Base-by-base conservation (phyloP, 1,140 invertebrate genomes). In the Drosophila fuyamai region DNA sequence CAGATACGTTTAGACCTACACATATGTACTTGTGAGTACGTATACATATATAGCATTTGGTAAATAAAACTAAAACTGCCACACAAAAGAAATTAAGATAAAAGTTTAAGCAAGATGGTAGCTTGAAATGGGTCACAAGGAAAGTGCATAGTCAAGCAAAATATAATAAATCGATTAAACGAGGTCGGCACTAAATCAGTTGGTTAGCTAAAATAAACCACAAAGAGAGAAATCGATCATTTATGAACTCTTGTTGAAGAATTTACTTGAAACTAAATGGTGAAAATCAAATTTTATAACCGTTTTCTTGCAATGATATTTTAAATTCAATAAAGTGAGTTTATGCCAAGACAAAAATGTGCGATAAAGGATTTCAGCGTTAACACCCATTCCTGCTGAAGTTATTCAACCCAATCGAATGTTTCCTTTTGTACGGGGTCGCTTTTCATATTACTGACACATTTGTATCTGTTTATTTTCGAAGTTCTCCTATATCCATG, bases 21-120 rank as follows among this genome's bases (percentile, higher is more conserved):
- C 9, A 14, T 65, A 23, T 10, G n/a, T 48, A 40, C 47, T 13
- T 23, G 12, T 10, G 5, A 12, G 23, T 36, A 46, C 16, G n/a
- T 10, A 36, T 46, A 3, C 32, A 35, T 29, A 9, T 29, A 9
- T 13, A n/a, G 0, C 46, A 53, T 41, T 68, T 53, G 29, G 47
- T 12, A 68, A 43, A 44, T 67, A 32, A 13, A 35, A 55, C 41
- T 68, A 32, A 38, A 55, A 35, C 55, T 54, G 38, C 47, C 23
- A 9, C 48, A 14, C 41, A 23, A 47, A 41, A 71, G 65, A 16
- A 66, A 57, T 71, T 58, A 58, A 58, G 66, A 27, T 36, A 14
- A 58, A 50, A 36, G 51, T 71, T 43, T 57, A 71, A 71, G 43
- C 65, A 50, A 71, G 36, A 32, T n/a, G 65, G 50, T 3, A 18